Base-by-base conservation (phyloP, 2,888 invertebrate genomes). In the Tupiocoris notatus region DNA sequence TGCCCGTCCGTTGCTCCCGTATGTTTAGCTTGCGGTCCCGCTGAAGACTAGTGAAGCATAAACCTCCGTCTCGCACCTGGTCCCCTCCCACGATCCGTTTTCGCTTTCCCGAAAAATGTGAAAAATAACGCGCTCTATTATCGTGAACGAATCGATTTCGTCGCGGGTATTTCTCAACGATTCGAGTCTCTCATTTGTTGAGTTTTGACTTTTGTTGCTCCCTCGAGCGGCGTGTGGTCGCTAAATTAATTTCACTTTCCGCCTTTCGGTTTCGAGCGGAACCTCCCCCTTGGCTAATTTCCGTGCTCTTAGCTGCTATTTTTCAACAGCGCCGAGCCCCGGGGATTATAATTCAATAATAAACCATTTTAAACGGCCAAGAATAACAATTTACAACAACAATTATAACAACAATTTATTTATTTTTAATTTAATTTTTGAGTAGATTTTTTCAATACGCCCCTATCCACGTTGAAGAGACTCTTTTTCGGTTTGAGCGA, bases 51-150 rank as follows among this genome's bases (percentile, higher is more conserved):
- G 39, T 39, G 39, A 54, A 66, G 39, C 66, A 39, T 17, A 56
- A 66, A 66, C 66, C 66, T 68, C 58, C 17, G 59, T 22, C 68
- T 17, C 16, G 58, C 68, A 68, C 58, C 68, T 68, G 68, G 68
- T 24, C 58, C 39, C 21, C 68, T 59, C 24, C 57, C 68, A 59
- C 59, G 39, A 39, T 39, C 39, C 39, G 12, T 59, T 59, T 59
- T 59, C 58, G 21, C 23, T 24, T 57, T 68, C 24, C 23, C 17
- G 23, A 58, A 68, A 68, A 68, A 25, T 58, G 22, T 20, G 18
- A 57, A 58, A 58, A 68, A 68, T 68, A 68, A 68, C 59, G 22
- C 21, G 22, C 68, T 22, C 22, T 58, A 25, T 21, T 68, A 59
- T 68, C 20, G 57, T 57, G 59, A 68, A 68, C 68, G 56, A 68